Percentiles rank a stretch among this genome's conserved stretches.
Evolutionary conservation across 2,888 invertebrate genomes (phyloP).

Genomic region (Thyatira batis): DNA sequence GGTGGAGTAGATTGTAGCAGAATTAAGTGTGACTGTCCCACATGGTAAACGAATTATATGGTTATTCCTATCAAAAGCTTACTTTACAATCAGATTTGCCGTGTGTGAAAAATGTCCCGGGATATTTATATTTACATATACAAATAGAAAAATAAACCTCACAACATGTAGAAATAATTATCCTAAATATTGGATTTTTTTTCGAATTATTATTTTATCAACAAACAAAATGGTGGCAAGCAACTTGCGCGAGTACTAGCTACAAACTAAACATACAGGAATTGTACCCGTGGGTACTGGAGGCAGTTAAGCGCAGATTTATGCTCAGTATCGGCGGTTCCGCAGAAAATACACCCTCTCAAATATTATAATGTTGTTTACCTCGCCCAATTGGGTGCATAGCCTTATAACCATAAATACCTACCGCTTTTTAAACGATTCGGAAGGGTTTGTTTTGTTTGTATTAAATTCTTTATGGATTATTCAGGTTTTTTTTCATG

Average conservation of each 20-base stretch:
- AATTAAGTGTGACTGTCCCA: too few relatives aligned
- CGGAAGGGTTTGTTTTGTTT: not conserved
- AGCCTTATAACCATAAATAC: not conserved
- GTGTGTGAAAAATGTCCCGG: too few relatives aligned
- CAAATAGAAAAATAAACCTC: too few relatives aligned
- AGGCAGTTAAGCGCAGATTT: conserved; percentile 40
- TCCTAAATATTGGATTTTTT: too few relatives aligned
- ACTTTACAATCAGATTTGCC: too few relatives aligned
- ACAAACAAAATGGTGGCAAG: not conserved
- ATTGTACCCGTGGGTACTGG: conserved; percentile 22
- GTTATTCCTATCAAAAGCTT: too few relatives aligned
- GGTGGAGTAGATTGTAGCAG: too few relatives aligned
- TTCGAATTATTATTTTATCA: too few relatives aligned
- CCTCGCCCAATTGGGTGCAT: conserved; percentile 10
- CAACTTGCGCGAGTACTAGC: conserved; percentile 13
- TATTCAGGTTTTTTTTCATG: not conserved
- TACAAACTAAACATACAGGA: conserved; percentile 22
- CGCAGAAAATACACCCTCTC: conserved; percentile 29
- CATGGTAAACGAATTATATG: too few relatives aligned
- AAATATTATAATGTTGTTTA: conserved; percentile 31
- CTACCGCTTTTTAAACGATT: not conserved
- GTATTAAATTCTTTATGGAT: not conserved
- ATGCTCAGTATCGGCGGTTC: conserved; percentile 27
- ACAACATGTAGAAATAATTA: too few relatives aligned
- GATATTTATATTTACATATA: too few relatives aligned